These are phyloP conservation scores for Leptodactylus fuscus DNA, from an alignment of 2,113 vertebrate species.

Conservation along the genomic window DNA sequence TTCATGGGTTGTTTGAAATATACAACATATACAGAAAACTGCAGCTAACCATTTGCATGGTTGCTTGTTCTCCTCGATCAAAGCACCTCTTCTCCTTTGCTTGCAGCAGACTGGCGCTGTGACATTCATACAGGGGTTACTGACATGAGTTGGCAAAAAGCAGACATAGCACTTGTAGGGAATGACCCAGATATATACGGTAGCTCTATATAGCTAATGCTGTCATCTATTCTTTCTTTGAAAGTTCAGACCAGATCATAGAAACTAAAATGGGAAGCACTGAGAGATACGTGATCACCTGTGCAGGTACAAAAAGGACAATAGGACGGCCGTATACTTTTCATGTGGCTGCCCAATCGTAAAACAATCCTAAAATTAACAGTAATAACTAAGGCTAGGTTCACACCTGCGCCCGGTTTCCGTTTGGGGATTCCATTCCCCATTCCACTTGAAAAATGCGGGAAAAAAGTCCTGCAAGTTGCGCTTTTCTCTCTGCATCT, in stretches of 20 bases:
- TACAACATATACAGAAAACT: conserved; percentile 37
- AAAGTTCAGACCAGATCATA: background rate
- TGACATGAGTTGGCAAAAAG: background rate
- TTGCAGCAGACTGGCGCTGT: conserved; percentile 23
- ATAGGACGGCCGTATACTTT: too few relatives aligned
- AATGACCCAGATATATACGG: conserved; percentile 1
- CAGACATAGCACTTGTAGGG: background rate
- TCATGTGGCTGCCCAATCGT: too few relatives aligned
- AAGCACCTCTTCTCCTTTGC: conserved; percentile 36
- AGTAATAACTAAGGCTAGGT: too few relatives aligned
- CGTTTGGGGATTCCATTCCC: too few relatives aligned
- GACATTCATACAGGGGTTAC: conserved; percentile 19
- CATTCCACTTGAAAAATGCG: too few relatives aligned
- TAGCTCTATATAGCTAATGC: background rate
- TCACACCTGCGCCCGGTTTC: too few relatives aligned
- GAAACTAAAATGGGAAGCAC: background rate
- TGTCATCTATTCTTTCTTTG: background rate
- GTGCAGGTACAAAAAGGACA: background rate
- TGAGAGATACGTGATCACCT: background rate
- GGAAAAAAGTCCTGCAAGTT: too few relatives aligned
- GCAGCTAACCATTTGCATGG: conserved; percentile 65
- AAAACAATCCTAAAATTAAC: too few relatives aligned
- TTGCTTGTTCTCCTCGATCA: conserved; percentile 12
- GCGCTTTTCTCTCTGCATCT: too few relatives aligned
- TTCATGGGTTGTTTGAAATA: conserved; percentile 63